Evolutionary conservation across 2,113 vertebrate genomes (phyloP).

Genomic region (Rhodinocichla rosea): DNA sequence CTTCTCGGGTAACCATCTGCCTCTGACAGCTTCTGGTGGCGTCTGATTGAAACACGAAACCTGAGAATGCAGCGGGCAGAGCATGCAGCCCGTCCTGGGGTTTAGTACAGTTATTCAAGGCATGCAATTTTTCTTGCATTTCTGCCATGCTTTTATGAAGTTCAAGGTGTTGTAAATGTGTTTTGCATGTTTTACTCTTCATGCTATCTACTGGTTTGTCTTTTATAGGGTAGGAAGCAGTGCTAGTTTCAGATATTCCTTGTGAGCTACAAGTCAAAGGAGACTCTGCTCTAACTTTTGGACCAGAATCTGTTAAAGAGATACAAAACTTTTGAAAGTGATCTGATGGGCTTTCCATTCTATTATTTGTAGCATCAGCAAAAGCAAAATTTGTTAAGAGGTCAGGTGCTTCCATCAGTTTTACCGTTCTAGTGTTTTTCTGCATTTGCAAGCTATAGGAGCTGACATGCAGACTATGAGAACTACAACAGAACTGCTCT

Average conservation of each 20-base stretch:
- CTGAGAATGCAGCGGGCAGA: constrained; percentile 73
- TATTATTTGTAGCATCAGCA: constrained; percentile 39
- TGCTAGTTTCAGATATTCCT: constrained; percentile 58
- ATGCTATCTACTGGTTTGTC: constrained; percentile 54
- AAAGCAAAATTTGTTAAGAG: constrained; percentile 64
- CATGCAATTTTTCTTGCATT: constrained; percentile 82
- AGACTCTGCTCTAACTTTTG: constrained; percentile 66
- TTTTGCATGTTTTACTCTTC: constrained; percentile 59
- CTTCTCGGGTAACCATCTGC: constrained; percentile 78
- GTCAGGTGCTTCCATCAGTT: constrained; percentile 9
- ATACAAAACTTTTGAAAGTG: constrained; percentile 57
- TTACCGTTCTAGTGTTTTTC: constrained; percentile 39
- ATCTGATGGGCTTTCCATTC: constrained; percentile 59
- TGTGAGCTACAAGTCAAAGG: constrained; percentile 67
- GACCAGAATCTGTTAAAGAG: constrained; percentile 43
- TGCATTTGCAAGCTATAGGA: constrained; percentile 69
- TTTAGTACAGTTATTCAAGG: constrained; percentile 72
- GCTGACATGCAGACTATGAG: constrained; percentile 66
- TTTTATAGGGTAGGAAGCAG: constrained; percentile 61
- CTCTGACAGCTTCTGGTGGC: constrained; percentile 76
- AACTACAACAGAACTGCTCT: constrained; percentile 72
- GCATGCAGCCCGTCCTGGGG: constrained; percentile 80
- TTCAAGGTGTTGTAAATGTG: constrained; percentile 60
- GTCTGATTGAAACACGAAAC: constrained; percentile 71
- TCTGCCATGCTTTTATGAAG: constrained; percentile 66